Evolutionary conservation across 30 jellyfish, hydroid and myxozoan genomes (phyloP).

Genomic region (Hydra vulgaris): DNA sequence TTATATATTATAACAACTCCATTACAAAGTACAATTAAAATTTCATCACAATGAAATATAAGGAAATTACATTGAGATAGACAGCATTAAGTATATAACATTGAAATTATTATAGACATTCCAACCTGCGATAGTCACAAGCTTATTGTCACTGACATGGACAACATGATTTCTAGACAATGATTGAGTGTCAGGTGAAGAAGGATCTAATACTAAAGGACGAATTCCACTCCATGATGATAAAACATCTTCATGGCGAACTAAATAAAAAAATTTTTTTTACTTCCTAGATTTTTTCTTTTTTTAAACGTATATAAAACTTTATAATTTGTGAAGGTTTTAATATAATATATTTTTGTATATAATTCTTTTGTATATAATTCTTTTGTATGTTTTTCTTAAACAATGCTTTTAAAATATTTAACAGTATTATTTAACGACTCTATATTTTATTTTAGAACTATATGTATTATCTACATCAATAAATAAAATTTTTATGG

Average conservation of each 20-base stretch:
- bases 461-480: no score
- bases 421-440: no score
- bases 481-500: no score
- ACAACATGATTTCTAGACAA: constrained; percentile 86
- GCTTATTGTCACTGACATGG: constrained; percentile 51
- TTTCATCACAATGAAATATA: no score
- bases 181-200: constrained; percentile 77
- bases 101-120: no score
- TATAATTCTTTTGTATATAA: no score
- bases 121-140: constrained; percentile 73
- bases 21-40: no score
- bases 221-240: constrained; percentile 99
- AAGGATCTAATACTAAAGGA: constrained; percentile 87
- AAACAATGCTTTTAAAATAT: no score
- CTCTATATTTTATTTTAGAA: no score
- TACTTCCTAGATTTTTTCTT: not conserved
- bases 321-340: not conserved
- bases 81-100: not conserved
- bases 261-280: constrained; percentile 27
- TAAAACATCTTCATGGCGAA: constrained; percentile 74
- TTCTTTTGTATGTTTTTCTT: no score
- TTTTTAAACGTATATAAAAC: not conserved
- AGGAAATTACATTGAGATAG: no score
- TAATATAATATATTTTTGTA: not conserved
- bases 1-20: no score